Evolutionary conservation across 2,888 invertebrate species (phyloP).

Genomic region (Pseudanteris insignis): DNA sequence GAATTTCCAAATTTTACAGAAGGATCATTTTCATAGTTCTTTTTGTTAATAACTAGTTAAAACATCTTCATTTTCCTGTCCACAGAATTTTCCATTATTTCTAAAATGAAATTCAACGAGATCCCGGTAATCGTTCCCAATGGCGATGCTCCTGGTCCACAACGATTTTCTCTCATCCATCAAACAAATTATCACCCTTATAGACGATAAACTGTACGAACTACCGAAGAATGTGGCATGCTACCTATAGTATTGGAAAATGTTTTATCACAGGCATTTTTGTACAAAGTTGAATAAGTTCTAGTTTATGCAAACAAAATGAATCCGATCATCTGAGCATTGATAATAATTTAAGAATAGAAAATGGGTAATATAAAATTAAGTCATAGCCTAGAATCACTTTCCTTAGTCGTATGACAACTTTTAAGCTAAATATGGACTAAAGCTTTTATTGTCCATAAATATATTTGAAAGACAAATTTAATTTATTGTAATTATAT

Average conservation of each 20-base stretch:
- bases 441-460: neutral
- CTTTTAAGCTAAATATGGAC: conserved; percentile 2
- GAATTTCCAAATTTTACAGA: too few species aligned
- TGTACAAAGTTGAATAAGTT: neutral
- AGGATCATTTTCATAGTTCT: too few species aligned
- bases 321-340: too few species aligned
- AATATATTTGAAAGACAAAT: conserved; percentile 4
- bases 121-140: conserved; percentile 56
- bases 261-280: too few species aligned
- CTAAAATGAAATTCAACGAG: conserved; percentile 60
- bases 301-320: neutral
- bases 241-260: neutral
- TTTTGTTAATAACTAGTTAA: too few species aligned
- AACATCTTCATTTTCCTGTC: conserved; percentile 48
- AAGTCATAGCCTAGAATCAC: conserved; percentile 12
- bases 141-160: conserved; percentile 67
- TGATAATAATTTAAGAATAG: conserved; percentile 9
- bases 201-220: conserved; percentile 59
- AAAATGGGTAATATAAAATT: conserved; percentile 2
- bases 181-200: conserved; percentile 69
- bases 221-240: conserved; percentile 3
- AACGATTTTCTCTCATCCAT: conserved; percentile 67
- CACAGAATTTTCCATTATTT: conserved; percentile 55
- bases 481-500: conserved; percentile 22
- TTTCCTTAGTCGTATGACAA: conserved; percentile 2